A percentile compares a stretch with the other conserved stretches of the same genome.
Conservation (phyloP, 2,113 vertebrate genomes). For the Eulemur macaco region DNA sequence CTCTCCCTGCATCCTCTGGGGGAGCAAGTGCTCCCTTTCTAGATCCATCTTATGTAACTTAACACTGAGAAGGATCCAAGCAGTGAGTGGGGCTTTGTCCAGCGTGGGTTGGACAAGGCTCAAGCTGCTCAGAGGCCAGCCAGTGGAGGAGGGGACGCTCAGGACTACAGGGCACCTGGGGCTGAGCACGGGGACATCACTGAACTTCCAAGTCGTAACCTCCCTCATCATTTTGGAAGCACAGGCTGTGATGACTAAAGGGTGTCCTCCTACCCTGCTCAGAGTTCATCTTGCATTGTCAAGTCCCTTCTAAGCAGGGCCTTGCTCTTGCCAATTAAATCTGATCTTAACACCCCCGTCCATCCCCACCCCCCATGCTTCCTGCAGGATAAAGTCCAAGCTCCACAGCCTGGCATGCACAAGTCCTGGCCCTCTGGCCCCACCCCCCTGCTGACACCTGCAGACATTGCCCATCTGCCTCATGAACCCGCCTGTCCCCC, state of each 20-base stretch:
- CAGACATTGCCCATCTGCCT: neutral
- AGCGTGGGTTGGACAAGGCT: neutral
- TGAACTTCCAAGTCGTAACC: fast-evolving
- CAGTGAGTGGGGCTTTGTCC: neutral
- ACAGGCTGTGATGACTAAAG: fast-evolving
- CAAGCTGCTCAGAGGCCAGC: neutral
- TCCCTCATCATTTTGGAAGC: neutral
- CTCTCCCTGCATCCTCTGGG: neutral
- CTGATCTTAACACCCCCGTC: neutral
- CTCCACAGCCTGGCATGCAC: neutral
- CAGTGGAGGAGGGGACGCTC: neutral
- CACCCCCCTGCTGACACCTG: too few relatives aligned
- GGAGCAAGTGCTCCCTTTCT: too few relatives aligned
- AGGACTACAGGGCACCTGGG: neutral
- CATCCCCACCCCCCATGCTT: neutral
- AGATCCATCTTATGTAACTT: neutral
- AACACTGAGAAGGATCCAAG: fast-evolving
- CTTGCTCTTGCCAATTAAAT: neutral
- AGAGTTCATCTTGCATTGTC: neutral
- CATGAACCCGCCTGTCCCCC: too few relatives aligned
- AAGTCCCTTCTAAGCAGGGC: neutral
- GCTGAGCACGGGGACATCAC: neutral
- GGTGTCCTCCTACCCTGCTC: neutral
- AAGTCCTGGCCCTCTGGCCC: neutral
- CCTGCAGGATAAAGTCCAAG: neutral